Evolutionary conservation across 2,888 invertebrate species (phyloP).

Genomic region (Drosophila colorata): DNA sequence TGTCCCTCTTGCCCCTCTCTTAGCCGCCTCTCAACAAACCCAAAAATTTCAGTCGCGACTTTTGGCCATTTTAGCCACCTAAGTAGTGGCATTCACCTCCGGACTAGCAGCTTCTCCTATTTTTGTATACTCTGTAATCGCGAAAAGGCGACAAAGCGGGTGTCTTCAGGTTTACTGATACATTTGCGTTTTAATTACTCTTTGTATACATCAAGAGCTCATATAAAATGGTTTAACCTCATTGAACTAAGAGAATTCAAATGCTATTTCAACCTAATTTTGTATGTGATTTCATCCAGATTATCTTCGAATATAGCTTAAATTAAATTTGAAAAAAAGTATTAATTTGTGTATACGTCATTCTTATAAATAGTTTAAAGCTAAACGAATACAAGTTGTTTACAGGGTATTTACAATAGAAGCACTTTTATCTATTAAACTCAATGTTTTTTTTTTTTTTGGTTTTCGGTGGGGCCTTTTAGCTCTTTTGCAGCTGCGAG

Average conservation of each 20-base stretch:
- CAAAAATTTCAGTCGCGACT: slow-evolving; percentile 35
- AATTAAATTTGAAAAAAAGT: too few relatives aligned
- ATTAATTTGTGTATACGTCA: too few relatives aligned
- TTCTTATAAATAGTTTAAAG: too few relatives aligned
- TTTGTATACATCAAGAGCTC: too few relatives aligned
- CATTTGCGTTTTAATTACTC: too few relatives aligned
- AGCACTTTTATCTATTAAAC: background rate
- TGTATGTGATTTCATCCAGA: too few relatives aligned
- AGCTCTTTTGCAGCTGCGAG: slow-evolving; percentile 47
- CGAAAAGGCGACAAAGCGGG: background rate
- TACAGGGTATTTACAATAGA: background rate
- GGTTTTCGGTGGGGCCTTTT: slow-evolving; percentile 7
- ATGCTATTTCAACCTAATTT: too few relatives aligned
- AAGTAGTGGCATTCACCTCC: slow-evolving; percentile 75
- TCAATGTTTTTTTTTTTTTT: background rate
- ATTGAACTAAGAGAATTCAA: too few relatives aligned
- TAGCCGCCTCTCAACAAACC: too few relatives aligned
- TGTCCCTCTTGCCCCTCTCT: background rate
- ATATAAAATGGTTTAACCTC: too few relatives aligned
- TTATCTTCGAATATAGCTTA: too few relatives aligned
- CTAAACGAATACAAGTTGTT: background rate
- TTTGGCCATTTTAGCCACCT: slow-evolving; percentile 71
- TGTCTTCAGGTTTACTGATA: too few relatives aligned
- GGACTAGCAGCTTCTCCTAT: slow-evolving; percentile 46
- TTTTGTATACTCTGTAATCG: slow-evolving; percentile 26